A percentile compares a stretch with the other conserved stretches of the same genome.
These are phyloP conservation scores for Galbula dea DNA, from an alignment of 2,113 vertebrate species.

Conservation along the genomic window DNA sequence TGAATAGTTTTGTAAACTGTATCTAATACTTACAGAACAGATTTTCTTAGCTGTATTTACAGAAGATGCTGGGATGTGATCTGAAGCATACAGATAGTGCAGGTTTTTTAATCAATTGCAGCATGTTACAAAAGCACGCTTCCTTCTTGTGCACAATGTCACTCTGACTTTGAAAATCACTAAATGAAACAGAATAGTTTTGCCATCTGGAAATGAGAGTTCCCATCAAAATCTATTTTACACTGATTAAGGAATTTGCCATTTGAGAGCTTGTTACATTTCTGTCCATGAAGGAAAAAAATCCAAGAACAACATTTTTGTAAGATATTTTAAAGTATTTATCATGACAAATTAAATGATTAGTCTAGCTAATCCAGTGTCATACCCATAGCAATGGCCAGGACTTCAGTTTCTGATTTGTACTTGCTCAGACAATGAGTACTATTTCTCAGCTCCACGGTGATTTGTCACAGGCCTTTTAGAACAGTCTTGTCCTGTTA, in stretches of 20 bases:
- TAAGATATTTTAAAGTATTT: not conserved
- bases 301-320: not conserved
- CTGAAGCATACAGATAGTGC: not conserved
- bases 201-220: conserved; percentile 19
- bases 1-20: not conserved
- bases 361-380: not conserved
- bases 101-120: not conserved
- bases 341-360: not conserved
- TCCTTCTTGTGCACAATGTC: not conserved
- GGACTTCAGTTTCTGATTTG: not conserved
- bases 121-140: not conserved
- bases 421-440: not conserved
- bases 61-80: not conserved
- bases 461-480: not conserved
- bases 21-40: not conserved
- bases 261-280: not conserved
- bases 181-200: not conserved
- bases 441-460: not conserved
- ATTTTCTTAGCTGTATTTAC: not conserved
- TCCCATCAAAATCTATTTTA: conserved; percentile 13
- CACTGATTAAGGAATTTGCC: not conserved
- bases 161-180: conserved; percentile 13
- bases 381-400: not conserved
- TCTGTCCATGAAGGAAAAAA: not conserved
- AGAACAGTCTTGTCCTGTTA: not conserved